Evolutionary conservation across 2,113 vertebrate species (phyloP).

Genomic region (Vulpes ferrilata): DNA sequence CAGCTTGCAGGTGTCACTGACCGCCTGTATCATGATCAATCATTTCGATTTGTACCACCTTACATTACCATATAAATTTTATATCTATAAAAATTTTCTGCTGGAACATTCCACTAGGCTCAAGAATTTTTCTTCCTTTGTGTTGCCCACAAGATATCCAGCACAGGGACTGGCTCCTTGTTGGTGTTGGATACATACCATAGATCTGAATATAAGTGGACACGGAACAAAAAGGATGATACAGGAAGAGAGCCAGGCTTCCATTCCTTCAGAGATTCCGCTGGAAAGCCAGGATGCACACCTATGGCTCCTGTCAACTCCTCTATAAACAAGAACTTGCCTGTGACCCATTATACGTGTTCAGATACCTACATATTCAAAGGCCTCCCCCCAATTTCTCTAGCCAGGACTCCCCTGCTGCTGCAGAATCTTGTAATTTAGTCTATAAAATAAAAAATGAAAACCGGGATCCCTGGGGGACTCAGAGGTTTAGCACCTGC

Average conservation of each 20-base stretch:
- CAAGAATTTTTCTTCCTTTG: not conserved
- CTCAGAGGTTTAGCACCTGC: too few relatives aligned
- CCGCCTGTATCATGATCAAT: not conserved
- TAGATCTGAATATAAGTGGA: not conserved
- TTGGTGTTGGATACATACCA: not conserved
- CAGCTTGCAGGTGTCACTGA: not conserved
- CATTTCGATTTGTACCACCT: not conserved
- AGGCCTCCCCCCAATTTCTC: not conserved
- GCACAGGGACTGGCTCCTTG: not conserved
- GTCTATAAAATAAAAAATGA: not conserved
- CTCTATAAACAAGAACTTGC: not conserved
- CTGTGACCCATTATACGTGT: not conserved
- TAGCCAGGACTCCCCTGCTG: not conserved
- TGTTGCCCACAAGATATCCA: not conserved
- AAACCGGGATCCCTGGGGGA: too few relatives aligned
- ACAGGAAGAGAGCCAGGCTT: not conserved
- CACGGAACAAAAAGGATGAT: not conserved
- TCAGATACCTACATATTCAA: not conserved
- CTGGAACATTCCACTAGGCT: not conserved
- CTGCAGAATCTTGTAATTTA: not conserved
- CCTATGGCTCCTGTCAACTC: not conserved
- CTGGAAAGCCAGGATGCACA: not conserved
- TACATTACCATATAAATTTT: not conserved
- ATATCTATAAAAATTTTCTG: not conserved
- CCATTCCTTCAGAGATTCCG: not conserved